Conservation (phyloP, 1,140 invertebrate genomes). For the Ganaspis sp. region DNA sequence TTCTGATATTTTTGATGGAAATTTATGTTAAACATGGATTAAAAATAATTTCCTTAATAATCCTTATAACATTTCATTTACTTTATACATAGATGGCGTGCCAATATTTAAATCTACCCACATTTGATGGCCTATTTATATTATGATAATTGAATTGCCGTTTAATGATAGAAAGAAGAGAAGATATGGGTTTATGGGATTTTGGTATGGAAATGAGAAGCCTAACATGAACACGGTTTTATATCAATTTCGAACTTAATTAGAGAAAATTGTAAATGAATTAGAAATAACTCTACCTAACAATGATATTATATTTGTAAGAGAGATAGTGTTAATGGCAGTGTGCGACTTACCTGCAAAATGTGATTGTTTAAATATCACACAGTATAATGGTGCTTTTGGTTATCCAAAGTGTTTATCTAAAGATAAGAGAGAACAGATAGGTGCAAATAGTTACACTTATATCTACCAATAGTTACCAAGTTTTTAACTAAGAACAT, state of each 20-base stretch:
- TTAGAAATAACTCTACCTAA: constrained; percentile 32
- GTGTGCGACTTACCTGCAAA: constrained; percentile 35
- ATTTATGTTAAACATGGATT: constrained; percentile 28
- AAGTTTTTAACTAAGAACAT: neutral
- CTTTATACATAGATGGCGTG: constrained; percentile 32
- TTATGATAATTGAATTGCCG: constrained; percentile 47
- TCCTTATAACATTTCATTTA: constrained; percentile 31
- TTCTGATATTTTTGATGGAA: constrained; percentile 37
- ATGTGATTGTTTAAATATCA: constrained; percentile 44
- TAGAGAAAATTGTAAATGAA: constrained; percentile 36
- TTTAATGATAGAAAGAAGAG: constrained; percentile 39
- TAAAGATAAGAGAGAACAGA: constrained; percentile 24
- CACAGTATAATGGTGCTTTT: constrained; percentile 42
- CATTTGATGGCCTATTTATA: constrained; percentile 34
- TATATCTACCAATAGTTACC: neutral
- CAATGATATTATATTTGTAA: constrained; percentile 30
- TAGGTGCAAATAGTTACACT: neutral
- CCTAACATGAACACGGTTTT: too few species aligned
- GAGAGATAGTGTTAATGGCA: constrained; percentile 27
- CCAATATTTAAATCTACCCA: constrained; percentile 35
- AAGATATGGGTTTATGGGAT: constrained; percentile 34
- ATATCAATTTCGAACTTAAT: constrained; percentile 36
- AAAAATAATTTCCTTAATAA: neutral
- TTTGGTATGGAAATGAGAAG: too few species aligned
- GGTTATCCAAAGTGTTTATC: constrained; percentile 40